Percentiles rank a stretch among this genome's conserved stretches.
Evolutionary conservation across 2,888 invertebrate genomes (phyloP).

Genomic region (Macrophya annulata): DNA sequence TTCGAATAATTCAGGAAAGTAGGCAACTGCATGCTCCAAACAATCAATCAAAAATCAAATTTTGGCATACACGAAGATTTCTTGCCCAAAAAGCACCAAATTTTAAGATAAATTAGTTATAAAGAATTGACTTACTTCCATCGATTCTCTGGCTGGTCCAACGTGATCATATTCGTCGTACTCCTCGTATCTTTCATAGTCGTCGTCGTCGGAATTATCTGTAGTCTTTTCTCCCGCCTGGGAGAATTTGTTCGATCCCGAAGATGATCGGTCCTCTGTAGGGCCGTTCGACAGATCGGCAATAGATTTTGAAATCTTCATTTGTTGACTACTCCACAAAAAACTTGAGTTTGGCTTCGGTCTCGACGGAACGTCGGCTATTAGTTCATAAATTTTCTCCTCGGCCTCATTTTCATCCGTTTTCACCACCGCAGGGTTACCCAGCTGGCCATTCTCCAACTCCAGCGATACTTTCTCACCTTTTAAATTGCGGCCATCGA

Average conservation of each 20-base stretch:
- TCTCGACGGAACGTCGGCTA: slow-evolving; percentile 61
- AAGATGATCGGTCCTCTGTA: slow-evolving; percentile 36
- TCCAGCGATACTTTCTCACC: slow-evolving; percentile 24
- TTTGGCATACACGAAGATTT: no score
- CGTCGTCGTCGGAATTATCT: slow-evolving; percentile 45
- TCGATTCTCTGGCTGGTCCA: slow-evolving; percentile 59
- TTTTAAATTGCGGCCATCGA: slow-evolving; percentile 1
- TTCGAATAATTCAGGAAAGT: no score
- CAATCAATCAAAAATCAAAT: no score
- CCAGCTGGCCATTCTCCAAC: slow-evolving; percentile 60
- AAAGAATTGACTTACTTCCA: slow-evolving; percentile 37
- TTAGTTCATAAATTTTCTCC: slow-evolving; percentile 64
- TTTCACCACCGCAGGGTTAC: slow-evolving; percentile 66
- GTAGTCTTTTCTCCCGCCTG: slow-evolving; percentile 18
- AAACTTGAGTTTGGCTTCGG: slow-evolving; percentile 68
- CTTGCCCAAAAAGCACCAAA: background rate
- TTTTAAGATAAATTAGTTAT: background rate
- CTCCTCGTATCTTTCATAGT: slow-evolving; percentile 63
- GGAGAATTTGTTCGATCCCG: background rate
- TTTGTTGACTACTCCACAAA: slow-evolving; percentile 67
- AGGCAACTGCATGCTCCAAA: no score
- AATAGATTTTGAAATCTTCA: slow-evolving; percentile 33
- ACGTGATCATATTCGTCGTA: slow-evolving; percentile 68
- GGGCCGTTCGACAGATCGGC: slow-evolving; percentile 54
- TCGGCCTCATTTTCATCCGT: slow-evolving; percentile 63